Evolutionary conservation across 2,797 vertebrate genomes (phyloP), one percentile per base, ranked within the genome.

Genomic region (Anas georgica): DNA sequence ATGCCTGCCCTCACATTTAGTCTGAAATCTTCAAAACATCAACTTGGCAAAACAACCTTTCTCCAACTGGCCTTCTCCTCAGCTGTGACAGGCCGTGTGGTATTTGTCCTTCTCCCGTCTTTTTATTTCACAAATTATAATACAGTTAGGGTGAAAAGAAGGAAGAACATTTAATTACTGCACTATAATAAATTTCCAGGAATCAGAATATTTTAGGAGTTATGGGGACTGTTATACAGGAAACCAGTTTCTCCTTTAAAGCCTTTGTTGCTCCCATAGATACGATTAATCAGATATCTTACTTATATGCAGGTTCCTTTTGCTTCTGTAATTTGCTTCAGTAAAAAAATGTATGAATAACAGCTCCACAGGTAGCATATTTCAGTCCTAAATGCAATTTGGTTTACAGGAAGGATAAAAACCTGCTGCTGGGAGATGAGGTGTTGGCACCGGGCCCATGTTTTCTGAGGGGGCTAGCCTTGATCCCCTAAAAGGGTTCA

Each of bases 131-230:
- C 26, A 11, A 90, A 46, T 90, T 79, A 33, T 39, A 48, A 39
- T n/a, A 37, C 67, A 39, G 21, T 69, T 46, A 69, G 43, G 33
- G 45, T 77, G 62, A 77, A 83, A 84, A 68, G 78, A 83, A 68
- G 35, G 45, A 58, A 77, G 88, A 83, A 16, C 54, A 46, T 89
- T 94, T 83, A 72, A 86, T 88, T 94, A 80, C 56, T 64, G 64
- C 39, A 14, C 77, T 90, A 55, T 72, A 70, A 58, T 67, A 18
- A 37, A 68, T 50, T 66, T 68, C 48, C 39, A 45, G 54, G 48
- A 93, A 77, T 74, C 37, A 74, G 33, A 90, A 25, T 83, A 59
- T 91, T 92, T 75, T 73, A 50, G 50, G 35, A 63, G 50, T 79
- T 23, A 10, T 2, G 17, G 17, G 55, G 55, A 46, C n/a, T 91